Percentiles rank a stretch among this genome's conserved stretches.
These are phyloP conservation scores for Prinia subflava DNA, from an alignment of 2,113 vertebrate genomes.

Conservation along the genomic window DNA sequence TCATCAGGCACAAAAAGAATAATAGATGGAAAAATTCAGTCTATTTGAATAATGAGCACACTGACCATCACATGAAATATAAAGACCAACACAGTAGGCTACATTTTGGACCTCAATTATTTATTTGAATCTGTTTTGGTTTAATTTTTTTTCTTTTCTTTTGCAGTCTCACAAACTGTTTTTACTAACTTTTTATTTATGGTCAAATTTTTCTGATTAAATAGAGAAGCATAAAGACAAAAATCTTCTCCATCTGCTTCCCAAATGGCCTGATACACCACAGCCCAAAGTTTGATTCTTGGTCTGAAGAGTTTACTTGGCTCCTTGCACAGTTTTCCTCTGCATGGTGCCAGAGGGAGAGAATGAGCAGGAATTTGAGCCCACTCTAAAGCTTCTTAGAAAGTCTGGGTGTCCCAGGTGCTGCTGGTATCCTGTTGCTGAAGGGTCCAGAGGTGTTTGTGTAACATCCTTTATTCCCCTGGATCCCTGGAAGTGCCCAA, in stretches of 20 bases:
- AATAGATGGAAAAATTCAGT: not conserved
- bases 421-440: not conserved
- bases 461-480: not conserved
- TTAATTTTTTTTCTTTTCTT: not conserved
- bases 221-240: not conserved
- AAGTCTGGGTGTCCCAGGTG: not conserved
- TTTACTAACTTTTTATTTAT: not conserved
- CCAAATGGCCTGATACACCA: not conserved
- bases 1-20: not conserved
- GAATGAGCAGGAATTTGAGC: not conserved
- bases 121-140: not conserved
- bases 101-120: not conserved
- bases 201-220: not conserved
- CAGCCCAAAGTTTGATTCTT: not conserved
- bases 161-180: not conserved
- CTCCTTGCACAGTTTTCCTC: not conserved
- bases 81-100: not conserved
- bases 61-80: not conserved
- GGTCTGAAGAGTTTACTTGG: not conserved
- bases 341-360: not conserved
- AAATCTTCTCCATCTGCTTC: not conserved
- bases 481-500: not conserved
- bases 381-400: not conserved
- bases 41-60: not conserved
- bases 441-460: not conserved